Base-by-base conservation (phyloP, 2,888 invertebrate genomes). In the Dasypolia templi region DNA sequence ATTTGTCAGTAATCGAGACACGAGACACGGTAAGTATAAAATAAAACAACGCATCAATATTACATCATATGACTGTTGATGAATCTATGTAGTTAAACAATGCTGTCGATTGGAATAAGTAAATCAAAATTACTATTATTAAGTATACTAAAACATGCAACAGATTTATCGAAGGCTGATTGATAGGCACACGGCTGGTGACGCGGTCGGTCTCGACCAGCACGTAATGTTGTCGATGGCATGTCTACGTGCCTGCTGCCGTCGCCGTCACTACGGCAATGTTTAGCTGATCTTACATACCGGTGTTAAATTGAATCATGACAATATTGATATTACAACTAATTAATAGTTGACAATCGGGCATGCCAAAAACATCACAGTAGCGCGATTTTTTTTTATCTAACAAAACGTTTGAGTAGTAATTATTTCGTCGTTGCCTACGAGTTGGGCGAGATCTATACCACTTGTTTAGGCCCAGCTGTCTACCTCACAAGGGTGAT, bases 311-410 rank as follows among this genome's bases (percentile, higher is more conserved):
- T 68, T 35, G 1, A 32, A 32, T 58, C 29, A 17, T 29, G 46
- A 39, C 46, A 35, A 44, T 67, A 67, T 71, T 46, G 69, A 71
- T 22, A 49, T 59, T 26, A 26, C 29, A 39, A 46, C 9, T 29
- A 58, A 39, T 39, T 12, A 14, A 19, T n/a, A 69, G 39, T n/a
- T 49, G 29, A 70, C 19, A 58, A 35, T 46, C 19, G 2, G 17
- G 19, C 58, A 56, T n/a, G 32, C 64, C n/a, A n/a, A 26, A 17
- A n/a, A 17, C 17, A 12, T n/a, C n/a, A n/a, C n/a, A n/a, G n/a
- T n/a, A n/a, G n/a, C n/a, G n/a, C n/a, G n/a, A n/a, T n/a, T n/a
- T n/a, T n/a, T n/a, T n/a, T n/a, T n/a, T n/a, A n/a, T n/a, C n/a
- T n/a, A n/a, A n/a, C n/a, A n/a, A n/a, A n/a, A n/a, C n/a, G n/a